phyloP scores from a whole-genome alignment of 1,140 invertebrate species.

The Aricia agestis region DNA sequence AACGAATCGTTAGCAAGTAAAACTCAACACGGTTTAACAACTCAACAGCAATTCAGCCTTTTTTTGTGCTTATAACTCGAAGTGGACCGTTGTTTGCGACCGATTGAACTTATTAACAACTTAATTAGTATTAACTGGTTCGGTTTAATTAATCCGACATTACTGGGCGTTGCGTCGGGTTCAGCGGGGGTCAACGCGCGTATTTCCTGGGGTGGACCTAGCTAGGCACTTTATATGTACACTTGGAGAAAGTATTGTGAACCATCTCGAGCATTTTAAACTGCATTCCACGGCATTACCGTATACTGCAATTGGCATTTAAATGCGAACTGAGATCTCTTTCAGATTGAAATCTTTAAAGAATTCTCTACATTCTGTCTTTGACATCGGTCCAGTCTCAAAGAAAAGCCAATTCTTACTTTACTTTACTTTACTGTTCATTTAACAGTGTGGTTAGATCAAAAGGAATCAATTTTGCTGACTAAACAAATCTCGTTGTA shows the following conservation, averaged over 20 bases:
- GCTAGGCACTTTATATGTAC: neutral
- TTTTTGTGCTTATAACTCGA: neutral
- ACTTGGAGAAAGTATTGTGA: conserved; percentile 7
- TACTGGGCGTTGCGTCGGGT: neutral
- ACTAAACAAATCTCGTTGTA: no score
- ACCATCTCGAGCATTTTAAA: neutral
- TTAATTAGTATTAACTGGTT: neutral
- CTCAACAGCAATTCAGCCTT: no score
- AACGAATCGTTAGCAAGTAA: neutral
- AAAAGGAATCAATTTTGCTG: no score
- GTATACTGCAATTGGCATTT: neutral
- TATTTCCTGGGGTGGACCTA: neutral
- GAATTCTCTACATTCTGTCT: neutral
- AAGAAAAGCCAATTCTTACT: no score
- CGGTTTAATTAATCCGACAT: neutral
- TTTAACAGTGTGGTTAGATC: no score
- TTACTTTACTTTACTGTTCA: no score
- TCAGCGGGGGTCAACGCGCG: neutral
- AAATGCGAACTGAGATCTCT: neutral
- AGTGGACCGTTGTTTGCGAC: neutral
- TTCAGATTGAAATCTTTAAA: neutral
- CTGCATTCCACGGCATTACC: neutral
- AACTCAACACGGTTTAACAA: no score
- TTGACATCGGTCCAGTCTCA: neutral
- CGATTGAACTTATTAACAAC: conserved; percentile 1